Percentiles rank a stretch among this genome's conserved stretches.
phyloP scores from a whole-genome alignment of 2,888 invertebrate genomes.

The Hypena proboscidalis region DNA sequence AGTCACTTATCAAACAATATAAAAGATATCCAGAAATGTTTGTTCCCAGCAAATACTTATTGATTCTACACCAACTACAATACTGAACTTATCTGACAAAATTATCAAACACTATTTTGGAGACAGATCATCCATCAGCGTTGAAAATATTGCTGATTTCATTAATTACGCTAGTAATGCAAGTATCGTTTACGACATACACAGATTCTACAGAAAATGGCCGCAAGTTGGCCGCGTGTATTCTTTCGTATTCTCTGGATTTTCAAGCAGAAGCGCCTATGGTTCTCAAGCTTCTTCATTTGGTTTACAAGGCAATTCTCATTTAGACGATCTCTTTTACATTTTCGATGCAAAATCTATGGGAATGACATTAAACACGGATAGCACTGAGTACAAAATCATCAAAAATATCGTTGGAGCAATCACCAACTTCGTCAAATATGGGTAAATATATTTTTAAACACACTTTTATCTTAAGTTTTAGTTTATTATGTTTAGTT shows the following conservation, averaged over 20 bases:
- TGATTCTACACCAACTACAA: conserved; percentile 29
- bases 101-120: too few relatives aligned
- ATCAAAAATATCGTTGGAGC: too few relatives aligned
- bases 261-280: conserved; percentile 50
- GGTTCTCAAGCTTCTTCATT: conserved; percentile 41
- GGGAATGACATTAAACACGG: too few relatives aligned
- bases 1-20: conserved; percentile 17
- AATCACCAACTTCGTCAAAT: too few relatives aligned
- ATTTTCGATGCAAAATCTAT: too few relatives aligned
- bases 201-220: conserved; percentile 37
- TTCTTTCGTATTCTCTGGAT: conserved; percentile 50
- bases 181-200: conserved; percentile 39
- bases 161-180: conserved; percentile 33
- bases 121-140: conserved; percentile 28
- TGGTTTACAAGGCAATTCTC: too few relatives aligned
- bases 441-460: too few relatives aligned
- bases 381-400: too few relatives aligned
- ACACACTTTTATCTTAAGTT: too few relatives aligned
- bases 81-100: conserved; percentile 37
- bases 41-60: conserved; percentile 45
- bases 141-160: conserved; percentile 38
- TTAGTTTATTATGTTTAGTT: too few relatives aligned
- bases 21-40: conserved; percentile 40
- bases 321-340: too few relatives aligned
- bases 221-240: conserved; percentile 31